Evolutionary conservation across 2,113 vertebrate species (phyloP).

Genomic region (Gymnorhina tibicen): DNA sequence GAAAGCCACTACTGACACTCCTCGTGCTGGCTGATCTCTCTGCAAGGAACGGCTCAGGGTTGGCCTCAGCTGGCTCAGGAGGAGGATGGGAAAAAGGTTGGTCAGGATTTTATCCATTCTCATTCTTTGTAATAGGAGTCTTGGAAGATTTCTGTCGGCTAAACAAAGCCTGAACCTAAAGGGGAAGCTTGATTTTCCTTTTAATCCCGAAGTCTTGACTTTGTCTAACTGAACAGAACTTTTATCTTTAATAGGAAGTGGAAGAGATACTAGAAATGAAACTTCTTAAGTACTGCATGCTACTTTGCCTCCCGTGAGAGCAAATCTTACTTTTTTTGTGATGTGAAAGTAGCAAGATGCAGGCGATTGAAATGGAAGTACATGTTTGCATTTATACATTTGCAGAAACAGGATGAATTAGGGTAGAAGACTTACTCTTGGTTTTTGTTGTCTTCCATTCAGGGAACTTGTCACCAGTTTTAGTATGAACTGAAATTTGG

Average conservation of each 20-base stretch:
- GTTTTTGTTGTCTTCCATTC: neutral
- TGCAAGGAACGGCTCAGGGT: neutral
- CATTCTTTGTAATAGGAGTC: neutral
- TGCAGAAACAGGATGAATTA: neutral
- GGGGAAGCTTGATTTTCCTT: neutral
- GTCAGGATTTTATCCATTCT: neutral
- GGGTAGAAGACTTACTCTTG: neutral
- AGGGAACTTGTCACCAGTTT: neutral
- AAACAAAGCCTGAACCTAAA: neutral
- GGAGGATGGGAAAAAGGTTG: neutral
- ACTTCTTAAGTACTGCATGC: neutral
- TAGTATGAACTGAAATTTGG: neutral
- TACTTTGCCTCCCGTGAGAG: neutral
- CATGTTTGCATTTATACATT: neutral
- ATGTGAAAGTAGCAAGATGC: neutral
- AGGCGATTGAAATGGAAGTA: neutral
- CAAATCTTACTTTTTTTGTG: neutral
- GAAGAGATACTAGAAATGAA: neutral
- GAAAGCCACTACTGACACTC: neutral
- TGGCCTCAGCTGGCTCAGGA: neutral
- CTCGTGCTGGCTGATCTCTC: neutral
- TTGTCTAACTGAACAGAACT: neutral
- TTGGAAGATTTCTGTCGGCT: neutral
- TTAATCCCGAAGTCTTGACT: neutral
- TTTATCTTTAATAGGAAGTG: neutral